Evolutionary conservation across 2,113 vertebrate species (phyloP).

Genomic region (Bubalus kerabau): DNA sequence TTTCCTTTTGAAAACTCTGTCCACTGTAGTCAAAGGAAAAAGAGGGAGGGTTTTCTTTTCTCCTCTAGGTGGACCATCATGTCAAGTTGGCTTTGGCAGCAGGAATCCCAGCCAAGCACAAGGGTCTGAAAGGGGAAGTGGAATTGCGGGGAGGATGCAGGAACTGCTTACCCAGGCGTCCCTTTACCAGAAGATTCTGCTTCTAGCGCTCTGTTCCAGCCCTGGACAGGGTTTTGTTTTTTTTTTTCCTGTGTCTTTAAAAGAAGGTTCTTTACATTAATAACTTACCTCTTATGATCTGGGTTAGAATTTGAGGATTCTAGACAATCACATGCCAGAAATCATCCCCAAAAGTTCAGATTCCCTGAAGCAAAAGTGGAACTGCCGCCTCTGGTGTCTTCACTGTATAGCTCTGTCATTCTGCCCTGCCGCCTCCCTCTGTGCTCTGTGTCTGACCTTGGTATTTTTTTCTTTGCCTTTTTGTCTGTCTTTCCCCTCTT

Average conservation of each 20-base stretch:
- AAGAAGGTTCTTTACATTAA: not conserved
- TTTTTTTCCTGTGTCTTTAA: not conserved
- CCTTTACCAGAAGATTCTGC: not conserved
- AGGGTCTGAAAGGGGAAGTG: not conserved
- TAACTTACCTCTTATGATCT: not conserved
- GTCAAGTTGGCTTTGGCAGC: not conserved
- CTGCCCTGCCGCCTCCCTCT: not conserved
- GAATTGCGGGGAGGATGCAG: not conserved
- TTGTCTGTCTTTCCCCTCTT: constrained; percentile 14
- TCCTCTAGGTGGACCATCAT: fast-evolving
- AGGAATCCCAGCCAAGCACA: not conserved
- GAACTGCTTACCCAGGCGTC: not conserved
- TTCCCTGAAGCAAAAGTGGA: not conserved
- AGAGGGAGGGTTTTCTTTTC: not conserved
- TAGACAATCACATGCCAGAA: not conserved
- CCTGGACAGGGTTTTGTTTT: not conserved
- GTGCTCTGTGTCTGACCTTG: not conserved
- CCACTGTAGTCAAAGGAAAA: not conserved
- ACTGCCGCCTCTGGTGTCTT: not conserved
- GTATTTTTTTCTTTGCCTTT: constrained; percentile 14
- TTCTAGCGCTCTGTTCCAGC: not conserved
- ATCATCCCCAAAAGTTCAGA: not conserved
- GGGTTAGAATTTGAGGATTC: not conserved
- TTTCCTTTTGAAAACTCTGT: not conserved
- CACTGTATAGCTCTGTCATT: not conserved